phyloP scores from a whole-genome alignment of 2,888 invertebrate genomes.

The Petrophora chlorosata region DNA sequence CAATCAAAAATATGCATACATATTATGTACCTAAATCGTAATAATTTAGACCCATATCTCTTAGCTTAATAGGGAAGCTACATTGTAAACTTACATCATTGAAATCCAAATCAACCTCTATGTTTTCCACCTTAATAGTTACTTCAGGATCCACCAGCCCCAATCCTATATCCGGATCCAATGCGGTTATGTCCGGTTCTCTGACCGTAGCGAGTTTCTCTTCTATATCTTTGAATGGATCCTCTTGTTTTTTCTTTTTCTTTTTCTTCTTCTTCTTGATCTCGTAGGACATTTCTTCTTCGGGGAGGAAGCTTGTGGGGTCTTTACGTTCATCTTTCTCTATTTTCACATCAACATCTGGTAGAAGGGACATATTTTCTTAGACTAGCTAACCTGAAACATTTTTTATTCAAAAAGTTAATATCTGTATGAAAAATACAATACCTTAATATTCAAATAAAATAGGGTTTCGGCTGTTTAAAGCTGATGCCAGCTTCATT shows the following conservation, averaged over 20 bases:
- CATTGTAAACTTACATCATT: slow-evolving; percentile 68
- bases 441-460: not conserved
- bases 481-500: too few relatives aligned
- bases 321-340: slow-evolving; percentile 55
- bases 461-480: too few relatives aligned
- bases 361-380: slow-evolving; percentile 20
- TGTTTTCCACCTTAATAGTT: slow-evolving; percentile 74
- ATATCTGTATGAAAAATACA: too few relatives aligned
- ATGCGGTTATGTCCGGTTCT: slow-evolving; percentile 40
- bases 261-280: slow-evolving; percentile 73
- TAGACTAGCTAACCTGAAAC: not conserved
- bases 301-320: slow-evolving; percentile 69
- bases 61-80: too few relatives aligned
- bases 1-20: too few relatives aligned
- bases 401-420: too few relatives aligned
- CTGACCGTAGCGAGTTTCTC: slow-evolving; percentile 23
- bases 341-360: slow-evolving; percentile 31
- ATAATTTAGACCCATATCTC: too few relatives aligned
- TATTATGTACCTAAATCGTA: too few relatives aligned
- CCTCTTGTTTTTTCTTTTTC: slow-evolving; percentile 64
- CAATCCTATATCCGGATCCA: slow-evolving; percentile 32
- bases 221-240: slow-evolving; percentile 65
- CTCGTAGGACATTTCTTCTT: slow-evolving; percentile 74
- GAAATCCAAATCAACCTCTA: slow-evolving; percentile 74
- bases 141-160: slow-evolving; percentile 70